phyloP scores from a whole-genome alignment of 1,140 invertebrate species.

The Drosophila kepulauana region DNA sequence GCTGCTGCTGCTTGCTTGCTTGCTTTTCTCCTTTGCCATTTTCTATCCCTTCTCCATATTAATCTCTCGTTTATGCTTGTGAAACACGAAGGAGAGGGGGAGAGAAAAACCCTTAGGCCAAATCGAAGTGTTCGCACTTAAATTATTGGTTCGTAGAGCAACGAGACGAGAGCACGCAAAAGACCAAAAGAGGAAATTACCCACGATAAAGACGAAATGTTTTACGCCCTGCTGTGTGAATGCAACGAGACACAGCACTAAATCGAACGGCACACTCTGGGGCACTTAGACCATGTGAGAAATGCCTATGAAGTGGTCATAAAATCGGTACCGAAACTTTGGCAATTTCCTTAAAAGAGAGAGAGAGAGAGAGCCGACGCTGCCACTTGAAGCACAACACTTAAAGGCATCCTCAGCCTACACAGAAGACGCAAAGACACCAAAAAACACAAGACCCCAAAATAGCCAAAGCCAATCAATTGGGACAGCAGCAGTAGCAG shows the following conservation, averaged over 20 bases:
- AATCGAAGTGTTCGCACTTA: conserved; percentile 46
- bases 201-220: conserved; percentile 49
- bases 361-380: background rate
- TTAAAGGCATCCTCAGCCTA: no score
- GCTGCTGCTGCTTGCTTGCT: conserved; percentile 19
- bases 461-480: conserved; percentile 25
- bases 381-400: conserved; percentile 16
- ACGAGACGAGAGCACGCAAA: background rate
- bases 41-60: background rate
- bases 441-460: background rate
- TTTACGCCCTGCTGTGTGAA: conserved; percentile 28
- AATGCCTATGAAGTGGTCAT: conserved; percentile 45
- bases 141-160: conserved; percentile 59
- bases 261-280: conserved; percentile 3
- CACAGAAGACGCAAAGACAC: background rate
- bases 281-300: conserved; percentile 21
- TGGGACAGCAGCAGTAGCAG: background rate
- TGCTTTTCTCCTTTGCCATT: background rate
- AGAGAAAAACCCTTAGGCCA: background rate
- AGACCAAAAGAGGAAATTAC: conserved; percentile 47
- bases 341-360: conserved; percentile 22
- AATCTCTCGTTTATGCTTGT: background rate
- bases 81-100: no score
- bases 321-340: conserved; percentile 17
- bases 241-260: conserved; percentile 5